Conservation (phyloP, 2,797 vertebrate species). For the Melanotaenia nigrans region DNA sequence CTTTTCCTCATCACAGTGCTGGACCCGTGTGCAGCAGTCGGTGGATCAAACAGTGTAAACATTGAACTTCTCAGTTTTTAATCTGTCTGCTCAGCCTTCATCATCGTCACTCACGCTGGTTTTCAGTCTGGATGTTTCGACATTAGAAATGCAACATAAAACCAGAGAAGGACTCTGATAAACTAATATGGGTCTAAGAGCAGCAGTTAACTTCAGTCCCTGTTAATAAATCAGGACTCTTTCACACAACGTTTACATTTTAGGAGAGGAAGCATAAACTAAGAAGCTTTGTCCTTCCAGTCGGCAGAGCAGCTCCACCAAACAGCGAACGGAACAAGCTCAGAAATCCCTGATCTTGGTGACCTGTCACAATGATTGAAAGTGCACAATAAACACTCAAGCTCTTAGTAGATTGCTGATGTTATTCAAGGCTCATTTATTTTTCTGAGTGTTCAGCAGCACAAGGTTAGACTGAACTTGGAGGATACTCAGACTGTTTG, state of each 20-base stretch:
- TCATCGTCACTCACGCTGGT: no score
- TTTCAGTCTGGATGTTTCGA: no score
- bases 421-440: conserved; percentile 51
- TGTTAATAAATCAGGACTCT: not conserved
- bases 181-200: no score
- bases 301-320: conserved; percentile 31
- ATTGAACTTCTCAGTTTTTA: not conserved
- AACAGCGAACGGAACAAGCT: conserved; percentile 43
- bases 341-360: conserved; percentile 50
- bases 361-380: conserved; percentile 68
- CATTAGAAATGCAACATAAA: no score
- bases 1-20: conserved; percentile 53
- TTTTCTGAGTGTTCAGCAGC: conserved; percentile 32
- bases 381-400: conserved; percentile 55
- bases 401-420: conserved; percentile 70
- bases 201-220: not conserved
- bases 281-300: conserved; percentile 2
- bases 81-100: no score
- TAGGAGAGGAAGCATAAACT: conserved; percentile 12
- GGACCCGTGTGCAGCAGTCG: conserved; percentile 28
- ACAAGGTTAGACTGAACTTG: conserved; percentile 30
- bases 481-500: conserved; percentile 7
- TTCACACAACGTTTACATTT: not conserved
- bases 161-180: no score
- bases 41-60: conserved; percentile 19